A percentile compares a stretch with the other conserved stretches of the same genome.
phyloP scores from a whole-genome alignment of 2,888 invertebrate species.

The Nemurella pictetii region DNA sequence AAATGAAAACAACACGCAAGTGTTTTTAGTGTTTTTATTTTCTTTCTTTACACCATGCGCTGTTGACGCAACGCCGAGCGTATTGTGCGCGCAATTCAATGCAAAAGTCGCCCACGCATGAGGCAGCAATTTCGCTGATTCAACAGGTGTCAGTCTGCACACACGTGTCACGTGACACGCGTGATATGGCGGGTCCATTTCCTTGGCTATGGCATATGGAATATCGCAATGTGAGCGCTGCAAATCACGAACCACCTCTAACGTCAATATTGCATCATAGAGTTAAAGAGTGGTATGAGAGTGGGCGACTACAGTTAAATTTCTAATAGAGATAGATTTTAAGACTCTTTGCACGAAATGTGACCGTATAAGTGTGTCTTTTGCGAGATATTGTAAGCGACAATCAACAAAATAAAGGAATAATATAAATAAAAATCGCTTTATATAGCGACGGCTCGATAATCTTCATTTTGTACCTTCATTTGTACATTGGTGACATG shows the following conservation, averaged over 20 bases:
- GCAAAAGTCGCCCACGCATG: neutral
- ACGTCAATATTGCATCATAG: neutral
- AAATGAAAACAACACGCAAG: neutral
- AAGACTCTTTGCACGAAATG: too few species aligned
- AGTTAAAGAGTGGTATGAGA: neutral
- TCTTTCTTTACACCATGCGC: too few species aligned
- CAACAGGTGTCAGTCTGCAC: neutral
- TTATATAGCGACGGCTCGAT: neutral
- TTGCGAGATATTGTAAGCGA: too few species aligned
- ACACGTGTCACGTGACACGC: neutral
- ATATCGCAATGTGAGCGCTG: neutral
- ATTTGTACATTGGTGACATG: too few species aligned
- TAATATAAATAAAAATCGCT: neutral
- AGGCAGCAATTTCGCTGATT: neutral
- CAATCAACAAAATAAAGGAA: neutral
- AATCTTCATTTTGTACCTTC: too few species aligned
- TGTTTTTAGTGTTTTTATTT: neutral
- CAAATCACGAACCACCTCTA: neutral
- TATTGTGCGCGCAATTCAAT: neutral
- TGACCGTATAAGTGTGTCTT: too few species aligned
- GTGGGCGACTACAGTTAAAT: too few species aligned
- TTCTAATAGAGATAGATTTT: too few species aligned
- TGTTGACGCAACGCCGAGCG: too few species aligned
- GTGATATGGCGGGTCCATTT: neutral
- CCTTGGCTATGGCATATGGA: neutral